Evolutionary conservation across 2,113 vertebrate species (phyloP).

Genomic region (Cyrtonyx montezumae): DNA sequence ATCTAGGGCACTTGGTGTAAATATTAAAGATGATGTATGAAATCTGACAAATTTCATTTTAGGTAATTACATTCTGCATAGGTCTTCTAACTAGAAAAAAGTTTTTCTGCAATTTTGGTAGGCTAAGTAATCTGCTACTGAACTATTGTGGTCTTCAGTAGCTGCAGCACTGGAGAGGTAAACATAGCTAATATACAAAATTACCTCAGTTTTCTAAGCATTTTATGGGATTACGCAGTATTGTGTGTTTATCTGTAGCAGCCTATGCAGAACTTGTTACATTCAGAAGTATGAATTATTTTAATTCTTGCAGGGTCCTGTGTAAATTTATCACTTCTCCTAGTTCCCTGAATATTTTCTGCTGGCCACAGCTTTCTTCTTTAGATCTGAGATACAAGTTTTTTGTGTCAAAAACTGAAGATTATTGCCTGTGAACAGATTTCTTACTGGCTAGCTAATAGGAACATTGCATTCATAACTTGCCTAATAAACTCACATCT

Average conservation of each 20-base stretch:
- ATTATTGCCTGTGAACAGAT: neutral
- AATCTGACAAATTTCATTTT: constrained; percentile 39
- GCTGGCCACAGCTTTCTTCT: neutral
- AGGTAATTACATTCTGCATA: constrained; percentile 4
- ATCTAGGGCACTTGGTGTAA: constrained; percentile 10
- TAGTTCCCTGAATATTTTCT: neutral
- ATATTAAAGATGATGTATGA: constrained; percentile 29
- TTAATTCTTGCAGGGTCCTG: neutral
- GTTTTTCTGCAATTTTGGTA: neutral
- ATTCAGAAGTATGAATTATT: neutral
- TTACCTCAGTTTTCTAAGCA: neutral
- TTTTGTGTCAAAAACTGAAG: neutral
- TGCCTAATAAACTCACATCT: neutral
- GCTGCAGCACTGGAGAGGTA: neutral
- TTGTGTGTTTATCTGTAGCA: neutral
- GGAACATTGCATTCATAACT: neutral
- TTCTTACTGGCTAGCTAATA: neutral
- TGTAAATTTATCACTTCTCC: neutral
- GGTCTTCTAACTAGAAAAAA: neutral
- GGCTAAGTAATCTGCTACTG: neutral
- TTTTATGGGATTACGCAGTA: neutral
- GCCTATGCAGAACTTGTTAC: neutral
- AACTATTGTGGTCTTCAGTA: neutral
- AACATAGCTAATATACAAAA: no score
- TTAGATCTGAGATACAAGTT: neutral